Evolutionary conservation across 2,888 invertebrate species (phyloP).

Genomic region (Halocaridina rubra): DNA sequence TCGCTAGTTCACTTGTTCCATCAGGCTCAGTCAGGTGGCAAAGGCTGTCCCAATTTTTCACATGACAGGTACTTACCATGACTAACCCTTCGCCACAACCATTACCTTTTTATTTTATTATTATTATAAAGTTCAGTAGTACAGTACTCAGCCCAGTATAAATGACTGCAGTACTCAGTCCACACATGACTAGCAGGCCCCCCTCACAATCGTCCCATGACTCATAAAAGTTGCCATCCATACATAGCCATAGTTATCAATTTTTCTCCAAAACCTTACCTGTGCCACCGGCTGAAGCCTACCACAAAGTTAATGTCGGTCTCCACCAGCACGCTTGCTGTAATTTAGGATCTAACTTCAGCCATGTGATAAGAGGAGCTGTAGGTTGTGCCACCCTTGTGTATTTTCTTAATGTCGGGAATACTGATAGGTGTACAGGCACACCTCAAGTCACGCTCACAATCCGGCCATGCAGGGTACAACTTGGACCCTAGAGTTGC

Average conservation of each 20-base stretch:
- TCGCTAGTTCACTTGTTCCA: conserved; percentile 62
- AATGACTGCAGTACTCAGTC: conserved; percentile 35
- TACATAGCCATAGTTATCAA: conserved; percentile 45
- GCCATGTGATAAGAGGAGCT: conserved; percentile 60
- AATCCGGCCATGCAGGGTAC: conserved; percentile 63
- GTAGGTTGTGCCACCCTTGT: conserved; percentile 50
- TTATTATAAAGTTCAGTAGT: not conserved
- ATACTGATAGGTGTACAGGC: conserved; percentile 11
- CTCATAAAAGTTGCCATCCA: conserved; percentile 51
- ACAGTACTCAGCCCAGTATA: conserved; percentile 13
- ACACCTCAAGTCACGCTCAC: conserved; percentile 61
- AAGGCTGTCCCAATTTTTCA: conserved; percentile 26
- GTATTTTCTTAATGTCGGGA: conserved; percentile 13
- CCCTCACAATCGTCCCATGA: conserved; percentile 50
- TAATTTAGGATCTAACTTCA: conserved; percentile 61
- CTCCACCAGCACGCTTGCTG: conserved; percentile 63
- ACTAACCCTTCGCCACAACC: not conserved
- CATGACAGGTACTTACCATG: conserved; percentile 25
- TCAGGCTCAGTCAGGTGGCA: conserved; percentile 61
- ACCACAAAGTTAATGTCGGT: conserved; percentile 60
- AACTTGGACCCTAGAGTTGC: conserved; percentile 63
- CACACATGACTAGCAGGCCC: conserved; percentile 34
- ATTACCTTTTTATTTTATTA: not conserved
- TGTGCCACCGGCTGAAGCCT: conserved; percentile 60
- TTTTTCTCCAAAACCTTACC: conserved; percentile 40